Conservation (phyloP, 2,113 vertebrate species). For the Heliornis fulica region DNA sequence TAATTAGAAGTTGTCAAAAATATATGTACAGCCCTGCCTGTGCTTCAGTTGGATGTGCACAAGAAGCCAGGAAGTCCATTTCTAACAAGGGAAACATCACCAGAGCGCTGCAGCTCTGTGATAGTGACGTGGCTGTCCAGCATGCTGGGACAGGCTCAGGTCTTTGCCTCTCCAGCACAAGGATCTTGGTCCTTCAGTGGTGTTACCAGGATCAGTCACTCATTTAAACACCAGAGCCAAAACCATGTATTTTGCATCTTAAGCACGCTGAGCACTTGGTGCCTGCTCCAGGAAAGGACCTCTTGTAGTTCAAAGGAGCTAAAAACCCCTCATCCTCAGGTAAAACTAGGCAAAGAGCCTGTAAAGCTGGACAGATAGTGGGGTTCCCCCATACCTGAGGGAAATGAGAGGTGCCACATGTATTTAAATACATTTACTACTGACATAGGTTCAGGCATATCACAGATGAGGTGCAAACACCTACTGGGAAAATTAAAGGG, state of each 20-base stretch:
- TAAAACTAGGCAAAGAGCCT: not conserved
- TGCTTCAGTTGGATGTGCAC: not conserved
- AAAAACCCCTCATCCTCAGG: not conserved
- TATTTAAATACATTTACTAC: not conserved
- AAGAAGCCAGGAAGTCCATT: not conserved
- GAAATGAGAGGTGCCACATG: not conserved
- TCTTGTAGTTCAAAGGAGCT: not conserved
- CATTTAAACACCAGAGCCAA: not conserved
- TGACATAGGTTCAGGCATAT: not conserved
- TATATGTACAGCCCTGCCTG: not conserved
- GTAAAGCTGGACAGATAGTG: not conserved
- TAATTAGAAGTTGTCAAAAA: constrained; percentile 38
- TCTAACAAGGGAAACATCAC: not conserved
- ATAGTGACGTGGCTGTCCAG: not conserved
- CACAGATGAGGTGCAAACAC: not conserved
- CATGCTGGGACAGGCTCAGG: not conserved
- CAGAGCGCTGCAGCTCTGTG: not conserved
- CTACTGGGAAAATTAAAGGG: not conserved
- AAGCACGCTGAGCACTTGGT: not conserved
- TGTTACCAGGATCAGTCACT: not conserved
- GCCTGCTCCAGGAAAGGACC: not conserved
- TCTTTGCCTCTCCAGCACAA: not conserved
- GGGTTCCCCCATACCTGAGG: not conserved
- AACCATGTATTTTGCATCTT: not conserved
- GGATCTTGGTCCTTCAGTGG: not conserved